phyloP scores from a whole-genome alignment of 2,797 vertebrate genomes.

The Anguilla anguilla region DNA sequence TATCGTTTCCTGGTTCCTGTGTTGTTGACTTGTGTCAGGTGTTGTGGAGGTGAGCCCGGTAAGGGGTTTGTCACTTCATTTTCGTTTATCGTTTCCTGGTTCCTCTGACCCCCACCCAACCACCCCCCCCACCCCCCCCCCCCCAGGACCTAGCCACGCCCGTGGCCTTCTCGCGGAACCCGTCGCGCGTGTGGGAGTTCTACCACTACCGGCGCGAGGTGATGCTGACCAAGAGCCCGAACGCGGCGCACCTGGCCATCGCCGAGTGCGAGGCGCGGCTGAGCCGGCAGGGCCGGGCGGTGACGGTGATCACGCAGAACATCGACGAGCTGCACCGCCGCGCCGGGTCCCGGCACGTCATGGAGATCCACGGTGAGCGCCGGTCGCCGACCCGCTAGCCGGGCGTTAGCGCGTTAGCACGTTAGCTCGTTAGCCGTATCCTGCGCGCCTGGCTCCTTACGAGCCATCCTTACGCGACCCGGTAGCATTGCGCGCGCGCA shows the following conservation, averaged over 20 bases:
- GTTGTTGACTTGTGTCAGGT: too few species aligned
- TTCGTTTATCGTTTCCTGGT: too few species aligned
- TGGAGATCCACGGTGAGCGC: slow-evolving; percentile 88
- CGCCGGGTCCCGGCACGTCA: slow-evolving; percentile 87
- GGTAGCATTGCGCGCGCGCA: too few species aligned
- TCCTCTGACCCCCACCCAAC: too few species aligned
- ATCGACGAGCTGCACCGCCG: slow-evolving; percentile 89
- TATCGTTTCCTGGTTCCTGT: not conserved
- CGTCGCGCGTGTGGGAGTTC: slow-evolving; percentile 94
- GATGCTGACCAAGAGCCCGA: slow-evolving; percentile 80
- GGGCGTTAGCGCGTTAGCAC: too few species aligned
- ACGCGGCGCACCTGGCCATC: slow-evolving; percentile 82
- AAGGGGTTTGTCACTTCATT: too few species aligned
- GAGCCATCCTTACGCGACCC: too few species aligned
- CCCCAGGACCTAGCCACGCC: slow-evolving; percentile 88
- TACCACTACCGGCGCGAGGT: slow-evolving; percentile 91
- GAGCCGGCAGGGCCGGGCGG: slow-evolving; percentile 80
- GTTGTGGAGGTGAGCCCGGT: too few species aligned
- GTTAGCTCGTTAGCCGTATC: too few species aligned
- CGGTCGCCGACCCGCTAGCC: too few species aligned
- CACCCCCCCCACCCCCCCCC: not conserved
- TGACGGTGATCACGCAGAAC: slow-evolving; percentile 92
- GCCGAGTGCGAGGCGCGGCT: slow-evolving; percentile 87
- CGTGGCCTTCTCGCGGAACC: slow-evolving; percentile 84
- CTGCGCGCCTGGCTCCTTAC: too few species aligned